Conservation (phyloP, 2,888 invertebrate species). For the Lasioglossum zephyrum region DNA sequence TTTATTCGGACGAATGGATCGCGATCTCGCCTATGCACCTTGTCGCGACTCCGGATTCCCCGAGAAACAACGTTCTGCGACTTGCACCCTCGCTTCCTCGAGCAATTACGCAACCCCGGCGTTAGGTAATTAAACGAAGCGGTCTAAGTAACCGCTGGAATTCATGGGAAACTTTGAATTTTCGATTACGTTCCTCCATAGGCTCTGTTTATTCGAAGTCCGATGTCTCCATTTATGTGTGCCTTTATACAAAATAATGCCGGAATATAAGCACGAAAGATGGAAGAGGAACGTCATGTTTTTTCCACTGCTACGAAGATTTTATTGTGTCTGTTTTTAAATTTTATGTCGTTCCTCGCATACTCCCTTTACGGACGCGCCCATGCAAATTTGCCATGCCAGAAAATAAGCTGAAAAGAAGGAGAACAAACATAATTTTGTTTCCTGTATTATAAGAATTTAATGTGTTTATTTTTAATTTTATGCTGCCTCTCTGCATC, state of each 20-base stretch:
- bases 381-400: neutral
- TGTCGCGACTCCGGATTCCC: constrained; percentile 34
- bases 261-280: neutral
- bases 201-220: neutral
- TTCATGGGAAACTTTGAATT: neutral
- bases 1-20: constrained; percentile 50
- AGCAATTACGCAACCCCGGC: constrained; percentile 50
- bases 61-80: constrained; percentile 9
- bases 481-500: neutral
- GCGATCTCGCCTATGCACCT: constrained; percentile 27
- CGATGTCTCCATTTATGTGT: neutral
- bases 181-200: neutral
- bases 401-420: neutral
- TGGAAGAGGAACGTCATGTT: neutral
- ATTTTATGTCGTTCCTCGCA: neutral
- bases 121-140: constrained; percentile 62
- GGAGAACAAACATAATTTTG: neutral
- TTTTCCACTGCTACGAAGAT: neutral
- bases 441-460: neutral
- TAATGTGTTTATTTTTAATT: neutral
- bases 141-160: constrained; percentile 46
- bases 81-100: neutral
- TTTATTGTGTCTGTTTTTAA: neutral
- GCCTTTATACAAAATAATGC: neutral
- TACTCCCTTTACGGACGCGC: neutral